Evolutionary conservation across 2,113 vertebrate genomes (phyloP).

Genomic region (Zosterops borbonicus): DNA sequence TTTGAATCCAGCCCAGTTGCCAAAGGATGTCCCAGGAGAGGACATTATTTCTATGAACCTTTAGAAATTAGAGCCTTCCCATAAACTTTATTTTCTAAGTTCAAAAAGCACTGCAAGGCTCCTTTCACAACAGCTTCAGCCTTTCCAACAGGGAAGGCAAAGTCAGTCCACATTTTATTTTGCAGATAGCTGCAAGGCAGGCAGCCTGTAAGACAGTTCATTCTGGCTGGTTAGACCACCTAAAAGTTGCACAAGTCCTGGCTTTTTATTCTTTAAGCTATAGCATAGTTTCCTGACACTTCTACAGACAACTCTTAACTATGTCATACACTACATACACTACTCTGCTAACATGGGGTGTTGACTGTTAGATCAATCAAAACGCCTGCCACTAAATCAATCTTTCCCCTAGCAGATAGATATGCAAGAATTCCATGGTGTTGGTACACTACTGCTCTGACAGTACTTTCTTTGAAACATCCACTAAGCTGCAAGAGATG

Average conservation of each 20-base stretch:
- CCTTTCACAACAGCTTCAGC: not conserved
- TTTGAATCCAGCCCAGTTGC: not conserved
- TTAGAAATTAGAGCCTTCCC: not conserved
- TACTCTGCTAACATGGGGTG: not conserved
- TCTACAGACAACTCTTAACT: not conserved
- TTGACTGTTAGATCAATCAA: not conserved
- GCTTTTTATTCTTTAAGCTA: not conserved
- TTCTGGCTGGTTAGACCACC: not conserved
- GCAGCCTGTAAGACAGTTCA: not conserved
- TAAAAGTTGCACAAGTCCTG: not conserved
- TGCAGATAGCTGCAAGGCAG: not conserved
- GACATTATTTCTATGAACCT: not conserved
- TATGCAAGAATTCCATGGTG: not conserved
- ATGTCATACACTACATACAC: not conserved
- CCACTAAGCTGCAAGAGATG: not conserved
- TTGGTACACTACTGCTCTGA: not conserved
- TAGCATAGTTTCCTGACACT: not conserved
- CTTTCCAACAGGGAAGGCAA: not conserved
- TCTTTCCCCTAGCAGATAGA: not conserved
- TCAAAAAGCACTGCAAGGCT: not conserved
- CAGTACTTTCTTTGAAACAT: not conserved
- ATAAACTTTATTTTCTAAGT: not conserved
- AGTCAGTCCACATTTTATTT: not conserved
- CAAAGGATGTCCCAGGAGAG: not conserved
- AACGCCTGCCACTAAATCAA: not conserved